A percentile compares a stretch with the other conserved stretches of the same genome.
Evolutionary conservation across 2,888 invertebrate genomes (phyloP).

Genomic region (Monopis laevigella): DNA sequence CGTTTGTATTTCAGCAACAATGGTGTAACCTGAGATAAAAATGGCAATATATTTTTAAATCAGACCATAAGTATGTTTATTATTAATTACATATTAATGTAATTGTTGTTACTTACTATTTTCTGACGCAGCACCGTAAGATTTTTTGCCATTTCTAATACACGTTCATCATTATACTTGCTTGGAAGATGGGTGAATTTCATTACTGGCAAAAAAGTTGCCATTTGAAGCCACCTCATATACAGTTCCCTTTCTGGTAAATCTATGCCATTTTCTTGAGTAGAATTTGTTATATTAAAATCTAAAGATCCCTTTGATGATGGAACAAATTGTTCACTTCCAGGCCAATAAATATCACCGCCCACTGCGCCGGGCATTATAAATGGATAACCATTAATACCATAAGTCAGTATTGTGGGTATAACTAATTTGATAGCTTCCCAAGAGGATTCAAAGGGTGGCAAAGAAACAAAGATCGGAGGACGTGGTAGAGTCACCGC

Average conservation of each 20-base stretch:
- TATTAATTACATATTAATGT: not conserved
- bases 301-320: constrained; percentile 56
- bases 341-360: constrained; percentile 80
- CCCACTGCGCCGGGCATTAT: constrained; percentile 94
- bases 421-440: constrained; percentile 83
- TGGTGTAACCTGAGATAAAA: constrained; percentile 70
- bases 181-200: constrained; percentile 91
- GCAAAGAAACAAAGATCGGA: constrained; percentile 86
- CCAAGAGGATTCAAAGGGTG: constrained; percentile 90
- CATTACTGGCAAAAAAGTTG: constrained; percentile 91
- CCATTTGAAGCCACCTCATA: constrained; percentile 90
- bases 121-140: constrained; percentile 79
- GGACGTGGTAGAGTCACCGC: constrained; percentile 83
- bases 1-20: constrained; percentile 79
- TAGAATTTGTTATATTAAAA: constrained; percentile 30
- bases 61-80: constrained; percentile 9
- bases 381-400: constrained; percentile 92
- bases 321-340: constrained; percentile 62
- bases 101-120: constrained; percentile 65
- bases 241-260: constrained; percentile 85
- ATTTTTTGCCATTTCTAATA: constrained; percentile 80
- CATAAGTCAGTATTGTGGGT: constrained; percentile 87
- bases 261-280: constrained; percentile 50
- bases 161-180: constrained; percentile 82
- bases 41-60: constrained; percentile 9